Base-by-base conservation (phyloP, 2,797 vertebrate genomes). In the Nannoperca australis region DNA sequence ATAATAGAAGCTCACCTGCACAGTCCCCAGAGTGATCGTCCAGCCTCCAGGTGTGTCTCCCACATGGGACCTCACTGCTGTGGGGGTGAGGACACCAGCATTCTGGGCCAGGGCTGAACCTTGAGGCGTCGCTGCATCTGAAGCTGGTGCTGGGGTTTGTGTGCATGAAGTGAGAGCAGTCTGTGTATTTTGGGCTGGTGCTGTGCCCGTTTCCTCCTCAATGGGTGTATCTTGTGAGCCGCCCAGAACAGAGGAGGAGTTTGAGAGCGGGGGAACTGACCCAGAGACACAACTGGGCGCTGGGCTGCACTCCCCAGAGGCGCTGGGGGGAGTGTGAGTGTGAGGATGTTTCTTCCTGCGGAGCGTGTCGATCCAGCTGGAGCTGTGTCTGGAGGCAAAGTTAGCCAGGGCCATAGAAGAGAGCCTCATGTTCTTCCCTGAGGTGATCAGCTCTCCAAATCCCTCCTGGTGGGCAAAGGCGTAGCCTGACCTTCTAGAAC, bases 391-490 rank as follows among this genome's bases (percentile, higher is more conserved):
- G 1, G 96, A 82, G 38, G 95, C 81, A 3, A 98, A 97, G 70
- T 91, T 89, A 81, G 97, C 96, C 20, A 99, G 93, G 0, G 95
- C 96, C 76, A 97, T 66, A 12, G 97, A 97, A 53, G 97, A 97
- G 42, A 98, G 96, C 2, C 97, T 89, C 97, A 98, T 98, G 94
- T 98, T 99, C 89, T 97, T 98, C 66, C 97, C 97, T 0, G 97
- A 98, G 83, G 97, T 98, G 86, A 99, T 98, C 79, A 98, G 96
- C 87, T 99, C 97, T 42, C 97, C 97, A 0, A 98, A 99, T 30
- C 97, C 97, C 74, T 99, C 97, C 88, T 98, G 97, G 89, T 99
- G 97, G 2, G 97, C 97, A 74, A 99, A 99, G 73, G 97, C 97
- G 0, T 99, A 99, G 78, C 97, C 97, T 0, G 97, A 98, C 73